phyloP scores from a whole-genome alignment of 2,888 invertebrate genomes.

The Herminia tarsipennalis region DNA sequence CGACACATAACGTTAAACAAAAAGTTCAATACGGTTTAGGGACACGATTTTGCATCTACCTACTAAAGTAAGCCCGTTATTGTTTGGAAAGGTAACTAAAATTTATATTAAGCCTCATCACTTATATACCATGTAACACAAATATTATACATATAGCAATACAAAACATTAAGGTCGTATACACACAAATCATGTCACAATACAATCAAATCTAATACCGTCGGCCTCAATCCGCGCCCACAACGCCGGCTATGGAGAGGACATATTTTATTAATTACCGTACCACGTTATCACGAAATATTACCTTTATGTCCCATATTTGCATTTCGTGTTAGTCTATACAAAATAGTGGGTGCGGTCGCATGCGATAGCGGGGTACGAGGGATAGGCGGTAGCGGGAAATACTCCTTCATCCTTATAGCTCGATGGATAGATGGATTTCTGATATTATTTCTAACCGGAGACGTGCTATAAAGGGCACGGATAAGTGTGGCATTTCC shows the following conservation, averaged over 20 bases:
- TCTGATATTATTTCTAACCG: too few species aligned
- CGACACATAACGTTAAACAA: too few species aligned
- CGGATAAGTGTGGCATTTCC: too few species aligned
- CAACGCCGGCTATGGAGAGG: conserved; percentile 49
- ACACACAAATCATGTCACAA: conserved; percentile 63
- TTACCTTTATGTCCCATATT: conserved; percentile 83
- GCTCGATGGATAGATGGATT: too few species aligned
- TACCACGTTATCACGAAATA: conserved; percentile 79
- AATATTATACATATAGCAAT: too few species aligned
- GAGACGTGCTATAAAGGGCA: too few species aligned
- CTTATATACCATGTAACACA: too few species aligned
- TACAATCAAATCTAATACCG: conserved; percentile 68
- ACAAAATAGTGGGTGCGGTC: conserved; percentile 69
- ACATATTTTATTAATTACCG: conserved; percentile 84
- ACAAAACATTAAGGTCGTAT: conserved; percentile 61
- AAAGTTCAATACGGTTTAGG: too few species aligned
- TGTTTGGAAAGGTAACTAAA: too few species aligned
- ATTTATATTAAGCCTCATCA: too few species aligned
- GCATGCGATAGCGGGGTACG: conserved; percentile 61
- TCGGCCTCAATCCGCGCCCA: conserved; percentile 66
- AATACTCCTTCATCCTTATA: neutral
- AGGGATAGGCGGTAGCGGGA: conserved; percentile 13
- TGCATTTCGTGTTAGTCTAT: conserved; percentile 81
- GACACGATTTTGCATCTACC: too few species aligned
- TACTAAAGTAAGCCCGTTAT: too few species aligned